Conservation (phyloP, 2,797 vertebrate species). For the Sparus aurata region DNA sequence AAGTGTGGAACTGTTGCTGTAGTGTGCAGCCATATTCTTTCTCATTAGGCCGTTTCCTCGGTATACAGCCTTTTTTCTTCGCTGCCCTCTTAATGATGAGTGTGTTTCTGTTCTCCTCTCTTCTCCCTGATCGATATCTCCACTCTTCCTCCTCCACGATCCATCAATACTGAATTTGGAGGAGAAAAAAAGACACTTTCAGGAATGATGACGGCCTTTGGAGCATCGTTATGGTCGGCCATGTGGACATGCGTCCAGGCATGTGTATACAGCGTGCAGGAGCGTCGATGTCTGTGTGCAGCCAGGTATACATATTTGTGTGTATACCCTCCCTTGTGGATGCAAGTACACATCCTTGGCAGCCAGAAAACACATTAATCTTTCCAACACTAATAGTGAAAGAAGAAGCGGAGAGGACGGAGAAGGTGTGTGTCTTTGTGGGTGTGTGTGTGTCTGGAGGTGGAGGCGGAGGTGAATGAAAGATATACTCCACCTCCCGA, state of each 20-base stretch:
- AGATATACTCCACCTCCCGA: conserved; percentile 63
- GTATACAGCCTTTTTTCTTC: conserved; percentile 49
- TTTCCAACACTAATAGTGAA: conserved; percentile 64
- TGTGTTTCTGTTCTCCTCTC: conserved; percentile 57
- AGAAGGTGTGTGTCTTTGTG: conserved; percentile 24
- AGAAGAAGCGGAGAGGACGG: conserved; percentile 32
- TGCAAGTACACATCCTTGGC: conserved; percentile 51
- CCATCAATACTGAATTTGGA: conserved; percentile 73
- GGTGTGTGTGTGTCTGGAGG: neutral
- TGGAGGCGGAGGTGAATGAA: conserved; percentile 10
- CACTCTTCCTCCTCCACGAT: conserved; percentile 27
- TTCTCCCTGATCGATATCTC: conserved; percentile 70
- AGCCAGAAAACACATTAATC: conserved; percentile 76
- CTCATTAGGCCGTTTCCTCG: conserved; percentile 61
- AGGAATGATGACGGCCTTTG: conserved; percentile 56
- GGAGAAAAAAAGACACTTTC: conserved; percentile 47
- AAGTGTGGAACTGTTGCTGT: neutral
- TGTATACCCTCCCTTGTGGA: conserved; percentile 36
- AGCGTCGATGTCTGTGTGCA: neutral
- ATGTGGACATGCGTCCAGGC: neutral
- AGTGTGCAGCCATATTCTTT: conserved; percentile 17
- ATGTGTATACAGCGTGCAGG: neutral
- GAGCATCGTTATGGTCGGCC: conserved; percentile 30
- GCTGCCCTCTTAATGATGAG: conserved; percentile 66
- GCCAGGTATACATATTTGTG: conserved; percentile 27